Base-by-base conservation (phyloP, 1,140 invertebrate species). In the Triops longicaudatus region DNA sequence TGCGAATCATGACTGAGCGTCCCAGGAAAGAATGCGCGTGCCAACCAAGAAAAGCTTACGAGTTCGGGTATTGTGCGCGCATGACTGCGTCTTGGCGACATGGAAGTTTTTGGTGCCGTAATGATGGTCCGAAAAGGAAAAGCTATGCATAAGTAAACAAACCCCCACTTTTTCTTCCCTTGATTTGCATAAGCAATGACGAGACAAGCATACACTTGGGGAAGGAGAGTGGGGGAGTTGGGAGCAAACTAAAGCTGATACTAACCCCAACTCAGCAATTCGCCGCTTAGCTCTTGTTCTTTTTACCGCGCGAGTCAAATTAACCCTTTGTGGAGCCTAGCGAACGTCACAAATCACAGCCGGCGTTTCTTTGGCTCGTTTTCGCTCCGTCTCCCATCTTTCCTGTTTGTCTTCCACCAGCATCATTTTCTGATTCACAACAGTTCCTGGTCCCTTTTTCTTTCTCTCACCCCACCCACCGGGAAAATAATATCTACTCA, bases 161-260 rank as follows among this genome's bases (percentile, higher is more conserved):
- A 37, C 31, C 31, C 31, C 31, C 31, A 4, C 31, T 37, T 37
- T 37, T 37, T 37, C n/a, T 14, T 22, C 1, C 50, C 50, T 63
- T 63, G 17, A 63, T 63, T 63, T 63, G 50, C 50, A 63, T 63
- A 63, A 63, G 50, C 50, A 63, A 63, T 63, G 50, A 63, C 50
- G 14, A 14, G 50, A 63, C 50, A 63, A 37, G 31, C 31, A 37
- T 7, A 22, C 50, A 63, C 50, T 63, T 17, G 4, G 50, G n/a
- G 14, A 22, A 63, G 50, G 31, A 37, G 31, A 4, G 31, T 4
- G 31, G 31, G 31, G 31, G 31, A 37, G 31, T 37, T 37, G 31
- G 31, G 31, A 37, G 31, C 31, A 2, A 37, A 37, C 31, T 37
- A 4, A 37, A 37, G 31, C n/a, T 37, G 31, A 37, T 37, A 37